phyloP scores from a whole-genome alignment of 2,888 invertebrate genomes.

The Tanytarsus gracilentus region DNA sequence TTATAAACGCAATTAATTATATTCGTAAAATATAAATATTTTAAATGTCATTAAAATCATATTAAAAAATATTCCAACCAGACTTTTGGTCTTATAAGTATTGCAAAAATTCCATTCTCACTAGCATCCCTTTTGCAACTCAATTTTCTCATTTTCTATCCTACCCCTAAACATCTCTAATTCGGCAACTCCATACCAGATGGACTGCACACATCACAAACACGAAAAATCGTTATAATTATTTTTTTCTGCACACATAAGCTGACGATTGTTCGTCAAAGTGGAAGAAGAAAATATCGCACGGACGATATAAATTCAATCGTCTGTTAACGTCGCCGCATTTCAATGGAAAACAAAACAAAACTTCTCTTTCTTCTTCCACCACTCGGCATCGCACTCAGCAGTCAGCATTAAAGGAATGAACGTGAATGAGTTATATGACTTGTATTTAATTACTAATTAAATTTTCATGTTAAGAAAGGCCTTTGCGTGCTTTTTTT shows the following conservation, averaged over 20 bases:
- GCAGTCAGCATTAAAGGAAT: too few relatives aligned
- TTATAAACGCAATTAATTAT: too few relatives aligned
- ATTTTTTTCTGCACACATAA: background rate
- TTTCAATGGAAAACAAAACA: slow-evolving; percentile 23
- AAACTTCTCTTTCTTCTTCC: slow-evolving; percentile 1
- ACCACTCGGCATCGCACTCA: too few relatives aligned
- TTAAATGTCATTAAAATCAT: too few relatives aligned
- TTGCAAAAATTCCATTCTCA: too few relatives aligned
- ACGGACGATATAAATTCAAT: slow-evolving; percentile 16
- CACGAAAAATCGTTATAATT: too few relatives aligned
- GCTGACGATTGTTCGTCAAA: background rate
- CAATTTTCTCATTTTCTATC: too few relatives aligned
- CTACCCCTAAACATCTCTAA: too few relatives aligned
- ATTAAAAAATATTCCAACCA: background rate
- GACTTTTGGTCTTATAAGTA: too few relatives aligned
- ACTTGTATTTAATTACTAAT: slow-evolving; percentile 24
- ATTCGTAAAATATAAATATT: too few relatives aligned
- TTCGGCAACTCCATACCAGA: slow-evolving; percentile 16
- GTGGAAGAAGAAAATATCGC: background rate
- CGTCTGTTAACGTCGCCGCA: slow-evolving; percentile 21
- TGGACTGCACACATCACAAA: slow-evolving; percentile 1
- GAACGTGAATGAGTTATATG: slow-evolving; percentile 25
- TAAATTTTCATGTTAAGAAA: slow-evolving; percentile 17
- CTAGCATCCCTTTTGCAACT: too few relatives aligned
- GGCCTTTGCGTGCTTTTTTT: slow-evolving; percentile 9